Base-by-base conservation (phyloP, 2,888 invertebrate genomes). In the Melanostoma mellinum region DNA sequence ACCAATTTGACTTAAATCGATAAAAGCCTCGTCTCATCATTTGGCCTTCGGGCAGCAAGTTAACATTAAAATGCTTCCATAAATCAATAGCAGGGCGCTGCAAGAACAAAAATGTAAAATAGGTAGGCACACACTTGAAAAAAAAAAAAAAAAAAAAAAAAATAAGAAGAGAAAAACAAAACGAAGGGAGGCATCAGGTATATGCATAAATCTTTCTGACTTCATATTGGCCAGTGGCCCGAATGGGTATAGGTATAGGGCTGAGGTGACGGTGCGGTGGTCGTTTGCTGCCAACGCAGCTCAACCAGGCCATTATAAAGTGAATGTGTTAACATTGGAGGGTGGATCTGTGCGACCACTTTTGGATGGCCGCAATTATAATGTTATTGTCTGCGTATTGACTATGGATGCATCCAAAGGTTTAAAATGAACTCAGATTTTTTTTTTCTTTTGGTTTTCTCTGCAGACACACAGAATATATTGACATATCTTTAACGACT, bases 1-100 rank as follows among this genome's bases (percentile, higher is more conserved):
- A 55, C 69, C 82, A 82, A 78, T 82, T 84, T 84, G 78, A 74
- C 78, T 84, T 74, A 65, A 79, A 79, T 84, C 84, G 84, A 79
- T 84, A 82, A 68, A 75, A 79, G 61, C 73, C 33, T 74, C 84
- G 74, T 84, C 79, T 84, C 84, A 79, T 84, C 84, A 79, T 79
- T 50, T 79, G 84, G 65, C 84, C 79, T 79, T 79, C 67, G 79
- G 84, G 33, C 60, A 61, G 65, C 65, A 60, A 84, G 79, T 79
- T 79, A 79, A 79, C 73, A 84, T 78, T 65, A 84, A 82, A 84
- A 74, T 71, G 79, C 74, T 71, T 75, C 74, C 74, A 84, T 84
- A 84, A 84, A 84, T 84, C 84, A 79, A 84, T 74, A 74, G 71
- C 74, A 53, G 48, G 55, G 42, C 63, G 20, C 20, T 73, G 53